A percentile compares a stretch with the other conserved stretches of the same genome.
Conservation (phyloP, 2,113 vertebrate genomes). For the Tiliqua scincoides region DNA sequence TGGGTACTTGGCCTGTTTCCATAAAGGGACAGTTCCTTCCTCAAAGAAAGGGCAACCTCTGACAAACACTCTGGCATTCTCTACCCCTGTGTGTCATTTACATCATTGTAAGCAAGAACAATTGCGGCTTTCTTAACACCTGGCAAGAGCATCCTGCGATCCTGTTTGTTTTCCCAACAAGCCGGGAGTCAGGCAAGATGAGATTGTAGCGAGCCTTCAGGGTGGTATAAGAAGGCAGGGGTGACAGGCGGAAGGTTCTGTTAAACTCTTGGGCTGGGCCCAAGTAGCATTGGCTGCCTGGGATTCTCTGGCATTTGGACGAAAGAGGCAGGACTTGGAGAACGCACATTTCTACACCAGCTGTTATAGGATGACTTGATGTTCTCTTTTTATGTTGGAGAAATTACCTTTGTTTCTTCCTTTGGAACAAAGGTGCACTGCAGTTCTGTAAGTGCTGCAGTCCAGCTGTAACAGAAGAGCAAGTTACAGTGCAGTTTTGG, state of each 20-base stretch:
- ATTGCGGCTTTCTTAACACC: background rate
- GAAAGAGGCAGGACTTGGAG: background rate
- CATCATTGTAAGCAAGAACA: background rate
- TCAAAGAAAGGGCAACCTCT: background rate
- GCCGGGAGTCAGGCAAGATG: background rate
- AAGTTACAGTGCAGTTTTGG: background rate
- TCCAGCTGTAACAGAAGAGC: background rate
- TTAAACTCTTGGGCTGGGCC: conserved; percentile 27
- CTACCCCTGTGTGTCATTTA: background rate
- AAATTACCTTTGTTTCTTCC: conserved; percentile 19
- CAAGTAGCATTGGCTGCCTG: conserved; percentile 8
- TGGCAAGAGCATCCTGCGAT: background rate
- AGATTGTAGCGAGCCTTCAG: background rate
- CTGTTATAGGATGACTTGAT: background rate
- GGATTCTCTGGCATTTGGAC: conserved; percentile 22
- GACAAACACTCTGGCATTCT: background rate
- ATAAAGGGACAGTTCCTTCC: conserved; percentile 20
- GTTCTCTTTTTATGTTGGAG: conserved; percentile 17
- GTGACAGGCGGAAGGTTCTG: background rate
- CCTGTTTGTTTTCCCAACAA: conserved; percentile 20
- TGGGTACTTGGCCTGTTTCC: conserved; percentile 10
- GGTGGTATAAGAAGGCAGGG: background rate
- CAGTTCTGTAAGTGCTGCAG: background rate
- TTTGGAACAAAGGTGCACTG: conserved; percentile 5
- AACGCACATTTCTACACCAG: background rate